Evolutionary conservation across 2,797 vertebrate genomes (phyloP).

Genomic region (Gallinago stenura): DNA sequence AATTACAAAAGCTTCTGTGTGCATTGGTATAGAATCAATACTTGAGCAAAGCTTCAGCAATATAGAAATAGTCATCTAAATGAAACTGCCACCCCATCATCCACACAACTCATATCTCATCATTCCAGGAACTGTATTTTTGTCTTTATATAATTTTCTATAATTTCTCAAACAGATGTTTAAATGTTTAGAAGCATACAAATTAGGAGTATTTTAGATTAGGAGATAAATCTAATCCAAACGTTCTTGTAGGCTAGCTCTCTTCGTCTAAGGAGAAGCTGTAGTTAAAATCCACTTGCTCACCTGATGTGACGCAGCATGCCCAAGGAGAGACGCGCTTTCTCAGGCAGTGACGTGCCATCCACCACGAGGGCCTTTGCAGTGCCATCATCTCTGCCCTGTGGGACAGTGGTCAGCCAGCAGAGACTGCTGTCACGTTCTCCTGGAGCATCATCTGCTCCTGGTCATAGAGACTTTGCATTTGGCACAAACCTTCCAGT

Average conservation of each 20-base stretch:
- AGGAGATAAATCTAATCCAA: background rate
- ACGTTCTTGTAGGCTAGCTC: background rate
- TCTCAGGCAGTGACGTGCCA: fast-evolving
- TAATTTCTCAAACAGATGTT: background rate
- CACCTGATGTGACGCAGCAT: background rate
- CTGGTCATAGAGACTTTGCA: fast-evolving
- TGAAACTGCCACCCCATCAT: background rate
- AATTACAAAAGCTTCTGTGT: background rate
- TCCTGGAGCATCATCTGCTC: background rate
- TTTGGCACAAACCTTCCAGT: background rate
- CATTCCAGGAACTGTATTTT: background rate
- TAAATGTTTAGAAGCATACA: background rate
- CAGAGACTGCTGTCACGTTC: background rate
- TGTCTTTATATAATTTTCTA: background rate
- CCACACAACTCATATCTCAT: background rate
- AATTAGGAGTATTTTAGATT: background rate
- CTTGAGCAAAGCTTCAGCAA: background rate
- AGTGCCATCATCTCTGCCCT: background rate
- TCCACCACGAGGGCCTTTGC: fast-evolving
- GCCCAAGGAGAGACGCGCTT: background rate
- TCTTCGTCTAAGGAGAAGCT: background rate
- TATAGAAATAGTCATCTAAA: background rate
- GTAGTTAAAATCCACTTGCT: background rate
- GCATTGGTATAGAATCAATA: background rate
- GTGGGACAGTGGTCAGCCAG: background rate